phyloP scores from a whole-genome alignment of 1,140 invertebrate genomes.

The Drosophila bocqueti region DNA sequence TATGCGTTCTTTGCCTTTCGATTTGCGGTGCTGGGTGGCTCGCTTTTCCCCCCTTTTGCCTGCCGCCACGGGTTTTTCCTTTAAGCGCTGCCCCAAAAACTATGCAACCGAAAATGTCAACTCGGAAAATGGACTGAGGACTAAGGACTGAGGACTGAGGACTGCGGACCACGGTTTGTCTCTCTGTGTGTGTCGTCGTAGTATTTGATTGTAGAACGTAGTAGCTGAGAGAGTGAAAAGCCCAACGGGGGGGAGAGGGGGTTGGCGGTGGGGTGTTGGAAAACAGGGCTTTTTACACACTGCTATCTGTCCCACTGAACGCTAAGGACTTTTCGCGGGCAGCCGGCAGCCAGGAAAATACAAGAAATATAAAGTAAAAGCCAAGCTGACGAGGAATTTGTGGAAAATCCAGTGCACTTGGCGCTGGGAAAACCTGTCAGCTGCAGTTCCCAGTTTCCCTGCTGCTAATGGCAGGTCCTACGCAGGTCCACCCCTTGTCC shows the following conservation, averaged over 20 bases:
- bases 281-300: slow-evolving; percentile 17
- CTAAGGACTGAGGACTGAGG: no score
- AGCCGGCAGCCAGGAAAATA: not conserved
- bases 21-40: slow-evolving; percentile 26
- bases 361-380: not conserved
- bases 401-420: slow-evolving; percentile 11
- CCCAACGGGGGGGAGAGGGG: not conserved
- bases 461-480: slow-evolving; percentile 14
- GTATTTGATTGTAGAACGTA: slow-evolving; percentile 80
- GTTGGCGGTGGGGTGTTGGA: not conserved
- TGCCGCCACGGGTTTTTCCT: slow-evolving; percentile 37
- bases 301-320: slow-evolving; percentile 19
- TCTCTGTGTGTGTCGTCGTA: slow-evolving; percentile 46
- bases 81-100: slow-evolving; percentile 58
- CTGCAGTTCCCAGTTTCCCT: slow-evolving; percentile 30
- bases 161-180: slow-evolving; percentile 2
- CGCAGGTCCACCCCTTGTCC: slow-evolving; percentile 9
- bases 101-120: slow-evolving; percentile 69
- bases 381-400: not conserved
- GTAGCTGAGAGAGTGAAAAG: slow-evolving; percentile 48
- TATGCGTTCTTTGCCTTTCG: slow-evolving; percentile 19
- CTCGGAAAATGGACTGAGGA: slow-evolving; percentile 33
- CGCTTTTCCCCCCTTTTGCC: not conserved
- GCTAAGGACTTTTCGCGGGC: not conserved
- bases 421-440: slow-evolving; percentile 39